These are phyloP conservation scores for Camponotus vicinus DNA, from an alignment of 1,140 invertebrate species.

Conservation along the genomic window DNA sequence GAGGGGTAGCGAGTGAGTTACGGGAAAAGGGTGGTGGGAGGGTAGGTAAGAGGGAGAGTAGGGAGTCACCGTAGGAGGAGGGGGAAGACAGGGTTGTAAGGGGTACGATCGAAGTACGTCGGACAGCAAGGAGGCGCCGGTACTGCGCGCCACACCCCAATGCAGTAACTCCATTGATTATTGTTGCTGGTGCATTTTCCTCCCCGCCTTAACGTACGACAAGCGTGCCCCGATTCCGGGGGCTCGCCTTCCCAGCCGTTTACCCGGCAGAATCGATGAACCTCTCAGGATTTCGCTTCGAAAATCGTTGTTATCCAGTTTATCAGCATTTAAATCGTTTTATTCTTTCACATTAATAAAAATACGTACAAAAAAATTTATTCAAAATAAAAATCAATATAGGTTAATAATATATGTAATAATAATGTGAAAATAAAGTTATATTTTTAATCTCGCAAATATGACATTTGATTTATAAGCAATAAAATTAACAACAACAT, in stretches of 20 bases:
- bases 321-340: background rate
- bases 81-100: slow-evolving; percentile 75
- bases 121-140: slow-evolving; percentile 82
- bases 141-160: slow-evolving; percentile 82
- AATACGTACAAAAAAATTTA: background rate
- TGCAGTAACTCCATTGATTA: slow-evolving; percentile 84
- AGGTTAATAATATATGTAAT: background rate
- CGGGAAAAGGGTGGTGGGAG: slow-evolving; percentile 45
- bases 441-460: background rate
- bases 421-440: background rate
- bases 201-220: slow-evolving; percentile 71
- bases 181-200: slow-evolving; percentile 81
- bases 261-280: slow-evolving; percentile 50
- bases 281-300: slow-evolving; percentile 34
- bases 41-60: slow-evolving; percentile 35
- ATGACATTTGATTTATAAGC: background rate
- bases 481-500: background rate
- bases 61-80: slow-evolving; percentile 44
- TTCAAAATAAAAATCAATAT: background rate
- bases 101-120: slow-evolving; percentile 82
- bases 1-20: slow-evolving; percentile 42
- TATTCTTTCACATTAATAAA: background rate
- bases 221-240: slow-evolving; percentile 69
- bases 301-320: background rate
- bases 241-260: slow-evolving; percentile 40